Percentiles rank a stretch among this genome's conserved stretches.
Conservation (phyloP, 1,140 invertebrate genomes). For the Camponotus pennsylvanicus region DNA sequence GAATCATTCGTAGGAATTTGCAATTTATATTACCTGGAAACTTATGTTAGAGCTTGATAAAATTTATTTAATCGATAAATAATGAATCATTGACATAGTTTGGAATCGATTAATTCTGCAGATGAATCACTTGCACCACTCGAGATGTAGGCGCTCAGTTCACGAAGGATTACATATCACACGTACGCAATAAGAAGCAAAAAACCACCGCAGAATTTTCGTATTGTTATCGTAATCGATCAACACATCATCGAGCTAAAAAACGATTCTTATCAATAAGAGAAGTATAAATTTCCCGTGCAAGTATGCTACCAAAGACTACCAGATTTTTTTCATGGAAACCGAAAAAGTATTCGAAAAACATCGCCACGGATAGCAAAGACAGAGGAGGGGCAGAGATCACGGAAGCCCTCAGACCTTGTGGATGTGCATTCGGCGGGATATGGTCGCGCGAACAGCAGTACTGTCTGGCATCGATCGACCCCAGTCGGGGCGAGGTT, state of each 20-base stretch:
- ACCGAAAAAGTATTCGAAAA: conserved; percentile 16
- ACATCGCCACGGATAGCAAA: not conserved
- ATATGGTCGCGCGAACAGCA: conserved; percentile 84
- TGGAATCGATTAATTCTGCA: conserved; percentile 49
- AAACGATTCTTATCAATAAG: not conserved
- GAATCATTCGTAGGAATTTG: not conserved
- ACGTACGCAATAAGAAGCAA: not conserved
- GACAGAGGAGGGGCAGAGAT: conserved; percentile 36
- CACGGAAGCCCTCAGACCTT: conserved; percentile 57
- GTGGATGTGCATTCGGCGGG: conserved; percentile 80
- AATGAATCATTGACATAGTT: conserved; percentile 41
- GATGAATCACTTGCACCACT: not conserved
- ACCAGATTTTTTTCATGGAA: conserved; percentile 1
- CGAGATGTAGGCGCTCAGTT: conserved; percentile 25
- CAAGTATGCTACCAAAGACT: conserved; percentile 14
- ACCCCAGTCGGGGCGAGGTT: conserved; percentile 69
- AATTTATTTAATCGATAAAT: not conserved
- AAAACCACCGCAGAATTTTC: conserved; percentile 11
- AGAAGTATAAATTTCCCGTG: not conserved
- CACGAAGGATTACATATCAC: not conserved
- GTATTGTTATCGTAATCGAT: conserved; percentile 17
- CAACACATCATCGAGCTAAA: not conserved
- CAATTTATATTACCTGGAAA: not conserved
- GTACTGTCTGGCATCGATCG: conserved; percentile 86
- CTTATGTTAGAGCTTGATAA: not conserved